Evolutionary conservation across 2,888 invertebrate species (phyloP).

Genomic region (Branchellion lobata): DNA sequence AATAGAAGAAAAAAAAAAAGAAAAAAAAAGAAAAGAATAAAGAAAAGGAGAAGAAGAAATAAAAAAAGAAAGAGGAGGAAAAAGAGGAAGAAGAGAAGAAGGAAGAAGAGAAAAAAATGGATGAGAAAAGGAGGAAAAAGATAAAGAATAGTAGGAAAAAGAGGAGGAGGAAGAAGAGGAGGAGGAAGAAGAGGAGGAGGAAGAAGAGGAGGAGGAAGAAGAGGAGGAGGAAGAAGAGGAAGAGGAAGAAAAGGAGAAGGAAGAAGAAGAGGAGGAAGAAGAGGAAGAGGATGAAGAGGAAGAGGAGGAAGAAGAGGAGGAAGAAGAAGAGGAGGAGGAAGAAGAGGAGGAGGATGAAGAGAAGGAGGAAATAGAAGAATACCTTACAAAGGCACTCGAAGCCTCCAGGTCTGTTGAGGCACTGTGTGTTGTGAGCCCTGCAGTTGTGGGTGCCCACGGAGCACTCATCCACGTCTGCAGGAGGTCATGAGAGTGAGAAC

Average conservation of each 20-base stretch:
- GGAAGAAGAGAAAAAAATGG: neutral
- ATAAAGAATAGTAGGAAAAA: neutral
- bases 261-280: neutral
- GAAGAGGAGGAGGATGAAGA: too few species aligned
- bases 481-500: too few species aligned
- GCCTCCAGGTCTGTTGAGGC: neutral
- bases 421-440: neutral
- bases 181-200: neutral
- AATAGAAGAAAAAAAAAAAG: neutral
- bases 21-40: neutral
- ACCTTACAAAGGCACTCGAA: slow-evolving; percentile 4
- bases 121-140: too few species aligned
- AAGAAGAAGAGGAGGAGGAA: slow-evolving; percentile 1
- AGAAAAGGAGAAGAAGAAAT: too few species aligned
- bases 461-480: neutral
- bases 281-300: slow-evolving; percentile 1
- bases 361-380: neutral
- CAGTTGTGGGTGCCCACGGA: neutral
- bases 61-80: too few species aligned
- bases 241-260: neutral
- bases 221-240: neutral
- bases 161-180: neutral
- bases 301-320: slow-evolving; percentile 7
- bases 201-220: neutral
- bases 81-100: too few species aligned